Evolutionary conservation across 2,888 invertebrate genomes (phyloP).

Genomic region (Gryllus longicercus): DNA sequence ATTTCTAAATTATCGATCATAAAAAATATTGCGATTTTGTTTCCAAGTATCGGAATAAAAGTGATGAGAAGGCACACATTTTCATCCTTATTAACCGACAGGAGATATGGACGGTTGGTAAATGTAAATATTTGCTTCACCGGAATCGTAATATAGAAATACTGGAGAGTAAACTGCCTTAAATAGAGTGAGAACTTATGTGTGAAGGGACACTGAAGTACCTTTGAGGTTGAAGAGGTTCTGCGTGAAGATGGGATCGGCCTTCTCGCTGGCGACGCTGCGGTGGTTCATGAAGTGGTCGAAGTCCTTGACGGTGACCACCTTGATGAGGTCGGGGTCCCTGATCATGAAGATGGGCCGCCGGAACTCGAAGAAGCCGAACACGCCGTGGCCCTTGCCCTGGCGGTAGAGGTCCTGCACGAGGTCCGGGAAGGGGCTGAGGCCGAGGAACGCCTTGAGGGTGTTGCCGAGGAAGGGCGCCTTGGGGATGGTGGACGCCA

Average conservation of each 20-base stretch:
- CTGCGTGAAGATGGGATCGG: not conserved
- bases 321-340: not conserved
- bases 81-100: too few relatives aligned
- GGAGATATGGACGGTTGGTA: too few relatives aligned
- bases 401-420: not conserved
- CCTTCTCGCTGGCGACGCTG: not conserved
- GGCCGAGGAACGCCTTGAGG: not conserved
- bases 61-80: too few relatives aligned
- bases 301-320: conserved; percentile 19
- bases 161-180: not conserved
- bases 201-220: not conserved
- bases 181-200: not conserved
- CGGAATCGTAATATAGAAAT: too few relatives aligned
- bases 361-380: not conserved
- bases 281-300: conserved; percentile 1
- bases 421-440: not conserved
- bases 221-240: conserved; percentile 20
- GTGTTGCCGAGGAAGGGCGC: not conserved
- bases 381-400: not conserved
- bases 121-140: too few relatives aligned
- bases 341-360: conserved; percentile 3
- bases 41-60: too few relatives aligned
- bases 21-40: too few relatives aligned
- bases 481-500: not conserved
- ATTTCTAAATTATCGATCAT: too few relatives aligned